Percentiles rank a stretch among this genome's conserved stretches.
Evolutionary conservation across 2,888 invertebrate genomes (phyloP).

Genomic region (Altica lythri): DNA sequence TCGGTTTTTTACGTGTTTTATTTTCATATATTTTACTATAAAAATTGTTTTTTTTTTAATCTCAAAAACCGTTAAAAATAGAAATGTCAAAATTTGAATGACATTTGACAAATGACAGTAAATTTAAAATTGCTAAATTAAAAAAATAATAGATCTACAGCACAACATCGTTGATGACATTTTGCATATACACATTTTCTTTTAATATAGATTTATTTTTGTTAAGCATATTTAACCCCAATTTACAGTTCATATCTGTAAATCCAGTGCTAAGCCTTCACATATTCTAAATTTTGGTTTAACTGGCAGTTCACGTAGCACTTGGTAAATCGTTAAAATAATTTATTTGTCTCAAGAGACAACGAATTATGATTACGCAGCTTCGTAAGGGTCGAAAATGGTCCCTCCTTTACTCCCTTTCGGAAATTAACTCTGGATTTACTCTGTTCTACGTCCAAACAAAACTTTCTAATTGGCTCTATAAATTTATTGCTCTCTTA

Average conservation of each 20-base stretch:
- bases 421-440: conserved; percentile 26
- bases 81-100: too few relatives aligned
- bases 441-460: conserved; percentile 28
- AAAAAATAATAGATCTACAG: too few relatives aligned
- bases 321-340: conserved; percentile 47
- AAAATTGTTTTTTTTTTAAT: too few relatives aligned
- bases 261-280: conserved; percentile 8
- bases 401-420: conserved; percentile 19
- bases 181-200: too few relatives aligned
- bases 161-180: too few relatives aligned
- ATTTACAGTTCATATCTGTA: neutral
- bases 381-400: conserved; percentile 9
- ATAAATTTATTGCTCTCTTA: conserved; percentile 27
- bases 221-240: too few relatives aligned
- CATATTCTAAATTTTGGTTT: conserved; percentile 26
- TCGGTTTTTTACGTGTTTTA: too few relatives aligned
- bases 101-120: too few relatives aligned
- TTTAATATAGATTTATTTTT: too few relatives aligned
- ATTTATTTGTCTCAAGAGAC: conserved; percentile 51
- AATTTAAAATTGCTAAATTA: too few relatives aligned
- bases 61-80: too few relatives aligned
- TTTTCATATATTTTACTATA: too few relatives aligned
- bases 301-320: conserved; percentile 22
- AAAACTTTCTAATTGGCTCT: conserved; percentile 24
- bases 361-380: conserved; percentile 50